Evolutionary conservation across 2,797 vertebrate species (phyloP).

Genomic region (Ctenopoma kingsleyae): DNA sequence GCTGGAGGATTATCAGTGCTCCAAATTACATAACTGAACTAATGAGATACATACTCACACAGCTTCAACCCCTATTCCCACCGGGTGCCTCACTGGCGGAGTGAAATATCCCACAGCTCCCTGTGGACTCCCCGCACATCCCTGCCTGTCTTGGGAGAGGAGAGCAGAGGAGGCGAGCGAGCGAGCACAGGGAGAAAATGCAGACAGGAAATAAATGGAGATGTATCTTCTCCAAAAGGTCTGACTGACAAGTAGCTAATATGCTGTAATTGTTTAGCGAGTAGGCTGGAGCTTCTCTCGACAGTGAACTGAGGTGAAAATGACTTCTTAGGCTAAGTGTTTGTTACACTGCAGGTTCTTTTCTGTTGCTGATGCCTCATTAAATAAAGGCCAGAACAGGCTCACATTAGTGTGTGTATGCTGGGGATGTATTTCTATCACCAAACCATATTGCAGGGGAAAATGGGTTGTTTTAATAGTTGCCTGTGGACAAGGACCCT

Average conservation of each 20-base stretch:
- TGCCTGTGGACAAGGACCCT: slow-evolving; percentile 51
- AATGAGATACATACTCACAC: slow-evolving; percentile 86
- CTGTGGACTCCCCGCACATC: slow-evolving; percentile 77
- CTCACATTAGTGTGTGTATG: slow-evolving; percentile 36
- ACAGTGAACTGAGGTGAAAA: slow-evolving; percentile 67
- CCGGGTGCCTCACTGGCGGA: slow-evolving; percentile 78
- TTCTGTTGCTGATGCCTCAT: slow-evolving; percentile 64
- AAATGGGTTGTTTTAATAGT: slow-evolving; percentile 48
- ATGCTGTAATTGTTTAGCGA: slow-evolving; percentile 76
- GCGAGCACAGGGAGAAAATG: slow-evolving; percentile 56
- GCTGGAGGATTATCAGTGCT: slow-evolving; percentile 86
- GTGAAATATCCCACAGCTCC: slow-evolving; percentile 83
- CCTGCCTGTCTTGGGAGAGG: slow-evolving; percentile 76
- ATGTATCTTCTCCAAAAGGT: slow-evolving; percentile 78
- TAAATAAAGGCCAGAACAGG: slow-evolving; percentile 66
- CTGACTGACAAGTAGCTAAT: slow-evolving; percentile 83
- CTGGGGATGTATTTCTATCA: slow-evolving; percentile 58
- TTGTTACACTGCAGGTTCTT: slow-evolving; percentile 56
- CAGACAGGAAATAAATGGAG: slow-evolving; percentile 78
- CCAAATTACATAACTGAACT: slow-evolving; percentile 88
- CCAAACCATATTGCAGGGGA: slow-evolving; percentile 38
- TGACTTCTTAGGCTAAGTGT: slow-evolving; percentile 69
- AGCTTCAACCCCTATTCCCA: slow-evolving; percentile 84
- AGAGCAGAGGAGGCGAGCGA: slow-evolving; percentile 61
- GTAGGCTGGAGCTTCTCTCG: slow-evolving; percentile 65